Base-by-base conservation (phyloP, 2,888 invertebrate genomes). In the Acronicta leporina region DNA sequence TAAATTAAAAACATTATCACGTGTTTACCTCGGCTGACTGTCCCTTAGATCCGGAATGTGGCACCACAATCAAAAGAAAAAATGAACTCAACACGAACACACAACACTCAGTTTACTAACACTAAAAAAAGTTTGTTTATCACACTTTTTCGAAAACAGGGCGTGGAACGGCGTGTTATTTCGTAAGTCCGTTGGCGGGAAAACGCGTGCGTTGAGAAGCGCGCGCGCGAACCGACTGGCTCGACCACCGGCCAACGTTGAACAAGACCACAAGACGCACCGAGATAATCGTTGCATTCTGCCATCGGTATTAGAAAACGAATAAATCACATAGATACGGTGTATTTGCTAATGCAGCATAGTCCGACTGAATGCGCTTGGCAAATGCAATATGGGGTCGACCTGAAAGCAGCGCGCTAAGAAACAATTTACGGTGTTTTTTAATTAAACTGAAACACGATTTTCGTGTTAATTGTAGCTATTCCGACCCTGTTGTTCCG, bases 251-350 rank as follows among this genome's bases (percentile, higher is more conserved):
- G 63, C 63, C 63, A 68, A 68, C 73, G 56, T 59, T 71, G 60
- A 78, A 70, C 77, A 77, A 79, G 77, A 73, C 79, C n/a, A 70
- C 77, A 77, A 79, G 74, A 73, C 79, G 77, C 72, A 68, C 74
- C 73, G 77, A 82, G 80, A 82, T 84, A 84, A 86, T 84, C 73
- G 62, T 81, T 86, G 86, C 86, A 84, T 83, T 82, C 85, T 82
- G 79, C 82, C 84, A 83, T 84, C 79, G 85, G 81, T 85, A 87
- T 90, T 93, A 93, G 93, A 93, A 93, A 93, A 92, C 90, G 87
- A 87, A 89, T 88, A 90, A 89, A 88, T 87, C 87, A 84, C 85
- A 85, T 81, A 86, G 88, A 88, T 87, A 88, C 86, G 82, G 82
- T 84, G 86, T 85, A 84, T 88, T 88, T 86, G 87, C 81, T 84